Conservation (phyloP, 2,797 vertebrate species). For the Microhierax caerulescens region DNA sequence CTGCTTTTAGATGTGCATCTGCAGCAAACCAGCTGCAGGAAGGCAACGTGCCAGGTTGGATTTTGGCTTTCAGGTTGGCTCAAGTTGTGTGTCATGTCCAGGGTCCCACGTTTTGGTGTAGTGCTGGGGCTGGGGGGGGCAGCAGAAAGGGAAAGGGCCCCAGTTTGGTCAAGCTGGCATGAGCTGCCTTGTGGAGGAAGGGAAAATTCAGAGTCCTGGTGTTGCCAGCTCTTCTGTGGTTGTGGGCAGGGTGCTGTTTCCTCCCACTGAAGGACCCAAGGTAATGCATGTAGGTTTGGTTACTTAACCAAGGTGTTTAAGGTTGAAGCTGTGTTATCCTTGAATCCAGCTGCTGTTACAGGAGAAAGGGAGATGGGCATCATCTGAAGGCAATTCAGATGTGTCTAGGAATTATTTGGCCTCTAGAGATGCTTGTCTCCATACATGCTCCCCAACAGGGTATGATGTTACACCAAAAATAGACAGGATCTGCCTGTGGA, state of each 20-base stretch:
- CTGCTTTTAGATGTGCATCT: background rate
- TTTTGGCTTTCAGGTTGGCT: background rate
- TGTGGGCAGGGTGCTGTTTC: background rate
- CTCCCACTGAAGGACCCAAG: background rate
- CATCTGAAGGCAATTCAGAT: background rate
- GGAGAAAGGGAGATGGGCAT: background rate
- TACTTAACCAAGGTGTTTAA: background rate
- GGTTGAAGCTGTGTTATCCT: background rate
- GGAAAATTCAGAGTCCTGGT: background rate
- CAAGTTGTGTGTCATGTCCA: background rate
- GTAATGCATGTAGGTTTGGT: background rate
- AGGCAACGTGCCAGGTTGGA: background rate
- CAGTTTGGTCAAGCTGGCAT: background rate
- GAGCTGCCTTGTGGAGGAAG: background rate
- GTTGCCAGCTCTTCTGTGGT: background rate
- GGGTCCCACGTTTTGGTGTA: accelerated
- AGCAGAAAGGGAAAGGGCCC: background rate
- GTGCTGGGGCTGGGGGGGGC: background rate
- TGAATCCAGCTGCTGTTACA: background rate
- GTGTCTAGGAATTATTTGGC: background rate
- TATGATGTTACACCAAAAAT: background rate
- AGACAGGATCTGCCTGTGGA: background rate
- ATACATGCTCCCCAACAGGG: background rate
- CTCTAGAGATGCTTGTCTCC: background rate
- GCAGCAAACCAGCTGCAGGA: background rate